Base-by-base conservation (phyloP, 2,113 vertebrate genomes). In the Clarias gariepinus region DNA sequence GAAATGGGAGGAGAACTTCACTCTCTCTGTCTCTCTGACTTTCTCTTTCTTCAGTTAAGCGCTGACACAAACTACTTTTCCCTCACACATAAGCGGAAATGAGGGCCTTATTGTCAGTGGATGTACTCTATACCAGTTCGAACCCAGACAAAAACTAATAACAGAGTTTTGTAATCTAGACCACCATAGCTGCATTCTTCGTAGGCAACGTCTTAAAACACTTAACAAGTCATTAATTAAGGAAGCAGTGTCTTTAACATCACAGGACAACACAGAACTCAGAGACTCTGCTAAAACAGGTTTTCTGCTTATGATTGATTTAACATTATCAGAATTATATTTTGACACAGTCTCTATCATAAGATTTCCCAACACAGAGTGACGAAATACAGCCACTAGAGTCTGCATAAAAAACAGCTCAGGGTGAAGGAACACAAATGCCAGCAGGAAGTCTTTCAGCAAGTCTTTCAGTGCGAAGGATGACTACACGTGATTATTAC, bases 291-390 rank as follows among this genome's bases (percentile, higher is more conserved):
- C 64, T 15, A 41, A 52, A 68, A 83, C 47, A 57, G 47, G 63
- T 33, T 83, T 76, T 79, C n/a, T 64, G 53, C 53, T 52, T 66
- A 83, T 25, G 73, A 68, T 8, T 88, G 87, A 90, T 88, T 53
- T 21, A 88, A 63, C 28, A 19, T 16, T 41, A 30, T 86, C 80
- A 82, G 86, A 79, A 60, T 47, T 52, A 69, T 82, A 64, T 81
- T 52, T 30, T 53, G 71, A 77, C 36, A 53, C 61, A 36, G 88
- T 81, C 77, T 89, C 84, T 63, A 91, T 93, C 89, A 90, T 77
- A 61, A 33, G 52, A 88, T 90, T 85, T 85, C 55, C 92, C 88
- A 89, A 91, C 66, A 89, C 36, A 60, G 66, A 87, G 86, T 36
- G 57, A 83, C 77, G 78, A 85, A 4, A 83, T 83, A 71, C 73